Percentiles rank a stretch among this genome's conserved stretches.
phyloP scores from a whole-genome alignment of 2,113 vertebrate genomes.

The Amblyornis subalaris region DNA sequence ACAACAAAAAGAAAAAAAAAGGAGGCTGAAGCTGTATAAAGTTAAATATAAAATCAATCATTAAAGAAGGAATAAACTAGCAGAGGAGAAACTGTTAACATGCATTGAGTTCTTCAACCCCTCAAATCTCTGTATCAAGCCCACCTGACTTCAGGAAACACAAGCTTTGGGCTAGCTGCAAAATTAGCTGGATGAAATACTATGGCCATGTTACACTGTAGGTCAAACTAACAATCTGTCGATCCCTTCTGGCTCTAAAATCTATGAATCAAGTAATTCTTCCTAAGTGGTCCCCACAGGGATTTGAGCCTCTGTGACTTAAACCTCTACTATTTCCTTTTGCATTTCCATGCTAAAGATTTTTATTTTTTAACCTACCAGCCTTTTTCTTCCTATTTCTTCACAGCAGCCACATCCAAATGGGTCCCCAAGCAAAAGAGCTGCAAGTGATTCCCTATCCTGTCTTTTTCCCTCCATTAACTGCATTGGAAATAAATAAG shows the following conservation, averaged over 20 bases:
- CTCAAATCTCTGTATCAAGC: not conserved
- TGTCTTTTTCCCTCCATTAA: not conserved
- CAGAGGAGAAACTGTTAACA: not conserved
- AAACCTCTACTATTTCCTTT: not conserved
- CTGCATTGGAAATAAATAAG: not conserved
- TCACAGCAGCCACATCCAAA: not conserved
- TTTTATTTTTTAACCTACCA: not conserved
- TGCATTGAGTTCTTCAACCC: not conserved
- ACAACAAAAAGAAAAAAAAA: not conserved
- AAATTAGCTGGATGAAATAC: not conserved
- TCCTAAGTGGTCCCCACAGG: not conserved
- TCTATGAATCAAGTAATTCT: not conserved
- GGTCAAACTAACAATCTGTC: constrained; percentile 30
- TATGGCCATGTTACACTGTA: not conserved
- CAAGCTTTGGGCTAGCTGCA: not conserved
- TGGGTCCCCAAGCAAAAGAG: not conserved
- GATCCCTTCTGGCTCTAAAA: constrained; percentile 11
- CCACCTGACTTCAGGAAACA: not conserved
- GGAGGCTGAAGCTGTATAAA: not conserved
- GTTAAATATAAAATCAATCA: not conserved
- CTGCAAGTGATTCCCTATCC: not conserved
- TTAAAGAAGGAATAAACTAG: not conserved
- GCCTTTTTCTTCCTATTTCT: not conserved
- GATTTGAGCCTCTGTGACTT: not conserved
- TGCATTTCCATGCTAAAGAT: not conserved